These are phyloP conservation scores for Pithecia hirsuta DNA, from an alignment of 2,797 vertebrate genomes.

Conservation along the genomic window DNA sequence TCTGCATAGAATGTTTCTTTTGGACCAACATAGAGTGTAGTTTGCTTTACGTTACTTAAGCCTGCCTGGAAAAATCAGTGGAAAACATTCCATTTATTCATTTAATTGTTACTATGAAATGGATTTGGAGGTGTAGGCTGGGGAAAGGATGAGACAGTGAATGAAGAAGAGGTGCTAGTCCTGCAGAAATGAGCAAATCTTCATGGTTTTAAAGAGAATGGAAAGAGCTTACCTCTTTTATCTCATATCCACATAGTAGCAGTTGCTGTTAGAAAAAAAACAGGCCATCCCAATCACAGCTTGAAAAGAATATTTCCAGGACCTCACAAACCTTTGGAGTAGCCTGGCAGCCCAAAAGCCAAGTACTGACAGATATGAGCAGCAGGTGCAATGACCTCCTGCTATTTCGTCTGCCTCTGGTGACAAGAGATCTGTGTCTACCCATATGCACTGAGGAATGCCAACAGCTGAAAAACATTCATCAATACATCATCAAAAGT, in stretches of 20 bases:
- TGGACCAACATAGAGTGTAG: background rate
- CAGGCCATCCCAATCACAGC: background rate
- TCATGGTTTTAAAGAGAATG: background rate
- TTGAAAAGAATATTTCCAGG: constrained; percentile 3
- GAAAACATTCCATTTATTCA: background rate
- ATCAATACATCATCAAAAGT: constrained; percentile 12
- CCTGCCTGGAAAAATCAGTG: background rate
- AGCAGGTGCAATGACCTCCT: background rate
- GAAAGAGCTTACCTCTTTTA: background rate
- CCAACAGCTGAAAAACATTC: background rate
- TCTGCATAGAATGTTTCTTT: background rate
- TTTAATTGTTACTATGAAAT: background rate
- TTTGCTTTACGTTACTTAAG: background rate
- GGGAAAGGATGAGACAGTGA: background rate
- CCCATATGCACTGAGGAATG: background rate
- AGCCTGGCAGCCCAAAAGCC: background rate
- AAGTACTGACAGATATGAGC: background rate
- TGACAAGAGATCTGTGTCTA: background rate
- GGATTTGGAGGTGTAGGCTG: background rate
- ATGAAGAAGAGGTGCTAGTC: background rate
- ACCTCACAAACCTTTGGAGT: background rate
- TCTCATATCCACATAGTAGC: background rate
- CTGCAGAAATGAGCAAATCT: background rate
- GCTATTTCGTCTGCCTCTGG: background rate
- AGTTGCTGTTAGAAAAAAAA: background rate